Evolutionary conservation across 2,113 vertebrate species (phyloP), one percentile per base, ranked within the genome.

Genomic region (Myrmecobius fasciatus): DNA sequence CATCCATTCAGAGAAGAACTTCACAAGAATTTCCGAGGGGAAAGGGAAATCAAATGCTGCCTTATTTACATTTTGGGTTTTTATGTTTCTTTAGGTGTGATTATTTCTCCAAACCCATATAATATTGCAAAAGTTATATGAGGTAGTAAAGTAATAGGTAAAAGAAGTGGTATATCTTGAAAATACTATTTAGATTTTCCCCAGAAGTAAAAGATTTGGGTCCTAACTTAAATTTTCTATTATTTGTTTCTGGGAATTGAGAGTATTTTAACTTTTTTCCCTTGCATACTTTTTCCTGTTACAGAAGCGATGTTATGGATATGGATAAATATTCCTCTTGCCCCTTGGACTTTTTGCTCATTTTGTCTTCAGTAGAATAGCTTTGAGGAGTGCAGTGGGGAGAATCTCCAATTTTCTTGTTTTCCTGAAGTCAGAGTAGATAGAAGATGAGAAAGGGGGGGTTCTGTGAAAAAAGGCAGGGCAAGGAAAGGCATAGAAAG

Each of bases 71-170:
- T 83, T 83, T n/a, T 83, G n/a, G 14, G 7, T n/a, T 83, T 94
- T 96, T 92, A 89, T 93, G 52, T 96, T 83, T 47, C 91, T 92
- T 94, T 95, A 93, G 90, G 36, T 94, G 14, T 91, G 93, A 92
- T 17, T n/a, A 56, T 93, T 25, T 67, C 95, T 53, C 95, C 92
- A 94, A 92, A 47, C 49, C 93, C 52, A 12, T 96, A 60, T 95
- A 95, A 92, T 95, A 92, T 17, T 93, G 1, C 17, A 94, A 93
- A 97, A 89, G 47, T n/a, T 60, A 1, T 90, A 67, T 2, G 12
- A 93, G 49, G 52, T 47, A 88, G 25, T 95, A 91, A 93, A 92
- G 26, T 94, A 94, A 49, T n/a, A 53, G 91, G 48, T 96, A 91
- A 88, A 46, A 94, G 95, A 95, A 14, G 54, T 93, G 4, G 24